phyloP scores from a whole-genome alignment of 2,888 invertebrate genomes.

The Barypeithes pellucidus region DNA sequence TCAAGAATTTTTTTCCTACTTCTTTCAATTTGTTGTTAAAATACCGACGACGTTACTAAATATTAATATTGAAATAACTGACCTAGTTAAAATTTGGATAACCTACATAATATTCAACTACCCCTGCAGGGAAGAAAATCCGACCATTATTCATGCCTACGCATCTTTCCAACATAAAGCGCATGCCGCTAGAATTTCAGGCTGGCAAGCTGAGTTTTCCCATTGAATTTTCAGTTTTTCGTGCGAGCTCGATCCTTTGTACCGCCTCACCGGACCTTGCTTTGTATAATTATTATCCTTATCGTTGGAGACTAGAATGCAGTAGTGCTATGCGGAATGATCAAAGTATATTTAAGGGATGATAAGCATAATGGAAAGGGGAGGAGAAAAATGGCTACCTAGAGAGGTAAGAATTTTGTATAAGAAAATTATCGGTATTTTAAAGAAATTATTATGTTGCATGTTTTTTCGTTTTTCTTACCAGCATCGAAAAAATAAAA shows the following conservation, averaged over 20 bases:
- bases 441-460: too few relatives aligned
- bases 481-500: too few relatives aligned
- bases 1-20: too few relatives aligned
- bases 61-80: neutral
- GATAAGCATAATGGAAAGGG: neutral
- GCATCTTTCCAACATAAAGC: slow-evolving; percentile 39
- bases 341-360: neutral
- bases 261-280: slow-evolving; percentile 9
- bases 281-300: slow-evolving; percentile 24
- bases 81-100: neutral
- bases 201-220: slow-evolving; percentile 45
- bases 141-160: slow-evolving; percentile 42
- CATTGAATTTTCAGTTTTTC: slow-evolving; percentile 47
- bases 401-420: slow-evolving; percentile 35
- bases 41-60: neutral
- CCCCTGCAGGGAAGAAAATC: slow-evolving; percentile 34
- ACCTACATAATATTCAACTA: slow-evolving; percentile 27
- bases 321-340: slow-evolving; percentile 70
- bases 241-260: slow-evolving; percentile 40
- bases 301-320: slow-evolving; percentile 27
- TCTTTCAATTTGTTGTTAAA: too few relatives aligned
- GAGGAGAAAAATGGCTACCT: slow-evolving; percentile 67
- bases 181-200: slow-evolving; percentile 44
- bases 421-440: too few relatives aligned
- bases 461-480: too few relatives aligned